Evolutionary conservation across 2,113 vertebrate genomes (phyloP).

Genomic region (Gorsachius goisagi): DNA sequence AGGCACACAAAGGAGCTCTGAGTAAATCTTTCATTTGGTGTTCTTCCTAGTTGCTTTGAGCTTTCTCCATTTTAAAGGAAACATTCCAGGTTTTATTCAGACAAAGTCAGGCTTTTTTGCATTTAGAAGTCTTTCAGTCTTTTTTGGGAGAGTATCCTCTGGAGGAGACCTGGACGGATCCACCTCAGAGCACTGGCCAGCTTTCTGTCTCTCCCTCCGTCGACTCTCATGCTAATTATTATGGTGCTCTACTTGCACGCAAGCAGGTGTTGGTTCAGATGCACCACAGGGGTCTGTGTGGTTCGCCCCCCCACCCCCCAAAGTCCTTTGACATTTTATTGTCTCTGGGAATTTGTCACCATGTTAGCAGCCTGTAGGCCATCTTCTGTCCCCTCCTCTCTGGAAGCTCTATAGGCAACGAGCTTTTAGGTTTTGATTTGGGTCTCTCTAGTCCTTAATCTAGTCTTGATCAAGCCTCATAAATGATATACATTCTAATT

Average conservation of each 20-base stretch:
- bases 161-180: neutral
- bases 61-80: neutral
- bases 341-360: neutral
- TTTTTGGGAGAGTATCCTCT: neutral
- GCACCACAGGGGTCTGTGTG: neutral
- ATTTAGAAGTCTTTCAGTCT: neutral
- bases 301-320: neutral
- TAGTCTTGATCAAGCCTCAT: neutral
- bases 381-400: neutral
- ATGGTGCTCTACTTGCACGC: neutral
- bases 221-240: neutral
- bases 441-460: neutral
- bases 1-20: neutral
- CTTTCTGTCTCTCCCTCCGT: neutral
- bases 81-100: neutral
- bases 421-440: neutral
- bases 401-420: neutral
- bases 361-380: neutral
- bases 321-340: neutral
- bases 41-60: neutral
- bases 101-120: neutral
- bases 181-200: neutral
- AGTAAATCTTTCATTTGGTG: neutral
- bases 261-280: neutral
- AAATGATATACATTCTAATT: neutral